Conservation (phyloP, 2,888 invertebrate species). For the Achlya flavicornis region DNA sequence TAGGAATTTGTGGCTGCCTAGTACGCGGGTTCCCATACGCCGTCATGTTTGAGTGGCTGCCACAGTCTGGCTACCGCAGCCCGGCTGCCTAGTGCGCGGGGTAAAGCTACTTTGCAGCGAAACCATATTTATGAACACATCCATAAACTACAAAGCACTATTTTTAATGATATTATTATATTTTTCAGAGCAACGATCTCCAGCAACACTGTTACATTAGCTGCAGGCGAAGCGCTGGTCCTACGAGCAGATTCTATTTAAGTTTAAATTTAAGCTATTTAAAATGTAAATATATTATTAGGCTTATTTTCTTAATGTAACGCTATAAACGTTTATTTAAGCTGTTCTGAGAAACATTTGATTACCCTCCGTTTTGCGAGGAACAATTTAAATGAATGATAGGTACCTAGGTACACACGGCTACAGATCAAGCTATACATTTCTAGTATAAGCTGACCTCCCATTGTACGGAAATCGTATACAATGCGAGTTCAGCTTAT, state of each 20-base stretch:
- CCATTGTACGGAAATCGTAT: too few relatives aligned
- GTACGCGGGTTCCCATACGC: too few relatives aligned
- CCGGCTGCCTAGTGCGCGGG: too few relatives aligned
- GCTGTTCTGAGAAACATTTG: background rate
- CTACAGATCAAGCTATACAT: too few relatives aligned
- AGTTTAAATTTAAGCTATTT: conserved; percentile 4
- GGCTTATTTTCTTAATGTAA: background rate
- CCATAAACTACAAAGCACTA: background rate
- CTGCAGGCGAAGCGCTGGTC: conserved; percentile 60
- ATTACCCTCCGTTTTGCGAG: background rate
- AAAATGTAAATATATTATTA: conserved; percentile 3
- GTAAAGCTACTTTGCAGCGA: too few relatives aligned
- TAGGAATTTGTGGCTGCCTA: too few relatives aligned
- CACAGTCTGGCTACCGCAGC: too few relatives aligned
- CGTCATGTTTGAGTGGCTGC: too few relatives aligned
- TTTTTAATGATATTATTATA: conserved; percentile 8
- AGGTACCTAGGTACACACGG: too few relatives aligned
- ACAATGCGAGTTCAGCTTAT: too few relatives aligned
- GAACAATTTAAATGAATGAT: too few relatives aligned
- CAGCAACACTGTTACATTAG: conserved; percentile 36
- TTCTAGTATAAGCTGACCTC: too few relatives aligned
- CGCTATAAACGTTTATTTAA: background rate
- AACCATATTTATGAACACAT: background rate
- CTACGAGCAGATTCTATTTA: conserved; percentile 46
- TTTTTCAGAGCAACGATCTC: conserved; percentile 44